phyloP scores from a whole-genome alignment of 1,140 invertebrate genomes.

The Oppia nitens region DNA sequence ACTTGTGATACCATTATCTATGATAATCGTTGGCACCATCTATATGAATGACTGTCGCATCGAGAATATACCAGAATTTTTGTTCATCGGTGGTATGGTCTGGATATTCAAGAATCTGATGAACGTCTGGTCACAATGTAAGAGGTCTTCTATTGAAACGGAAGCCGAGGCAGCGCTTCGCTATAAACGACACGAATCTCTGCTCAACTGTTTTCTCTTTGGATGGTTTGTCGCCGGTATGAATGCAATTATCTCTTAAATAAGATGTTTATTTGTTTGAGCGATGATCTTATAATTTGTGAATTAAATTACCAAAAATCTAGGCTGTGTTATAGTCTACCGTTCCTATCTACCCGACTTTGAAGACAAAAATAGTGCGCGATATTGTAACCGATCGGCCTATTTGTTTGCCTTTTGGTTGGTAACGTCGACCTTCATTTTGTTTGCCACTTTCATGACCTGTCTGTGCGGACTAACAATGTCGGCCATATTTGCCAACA shows the following conservation, averaged over 20 bases:
- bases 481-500: slow-evolving; percentile 30
- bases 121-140: slow-evolving; percentile 35
- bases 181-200: slow-evolving; percentile 38
- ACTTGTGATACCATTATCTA: slow-evolving; percentile 45
- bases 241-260: slow-evolving; percentile 27
- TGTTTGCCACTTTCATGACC: slow-evolving; percentile 34
- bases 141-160: slow-evolving; percentile 25
- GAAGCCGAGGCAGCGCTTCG: slow-evolving; percentile 36
- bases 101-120: slow-evolving; percentile 50
- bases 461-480: slow-evolving; percentile 39
- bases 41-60: slow-evolving; percentile 56
- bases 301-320: too few species aligned
- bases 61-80: slow-evolving; percentile 61
- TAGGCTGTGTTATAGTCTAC: slow-evolving; percentile 60
- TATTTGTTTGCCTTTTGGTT: slow-evolving; percentile 58
- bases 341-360: slow-evolving; percentile 54
- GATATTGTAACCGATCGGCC: slow-evolving; percentile 55
- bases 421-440: slow-evolving; percentile 41
- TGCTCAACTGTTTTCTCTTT: slow-evolving; percentile 47
- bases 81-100: slow-evolving; percentile 57
- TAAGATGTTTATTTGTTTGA: too few species aligned
- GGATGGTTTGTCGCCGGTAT: slow-evolving; percentile 53
- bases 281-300: too few species aligned
- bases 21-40: slow-evolving; percentile 51
- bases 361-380: slow-evolving; percentile 41